These are phyloP conservation scores for Lophius piscatorius DNA, from an alignment of 2,113 vertebrate genomes.

Conservation along the genomic window DNA sequence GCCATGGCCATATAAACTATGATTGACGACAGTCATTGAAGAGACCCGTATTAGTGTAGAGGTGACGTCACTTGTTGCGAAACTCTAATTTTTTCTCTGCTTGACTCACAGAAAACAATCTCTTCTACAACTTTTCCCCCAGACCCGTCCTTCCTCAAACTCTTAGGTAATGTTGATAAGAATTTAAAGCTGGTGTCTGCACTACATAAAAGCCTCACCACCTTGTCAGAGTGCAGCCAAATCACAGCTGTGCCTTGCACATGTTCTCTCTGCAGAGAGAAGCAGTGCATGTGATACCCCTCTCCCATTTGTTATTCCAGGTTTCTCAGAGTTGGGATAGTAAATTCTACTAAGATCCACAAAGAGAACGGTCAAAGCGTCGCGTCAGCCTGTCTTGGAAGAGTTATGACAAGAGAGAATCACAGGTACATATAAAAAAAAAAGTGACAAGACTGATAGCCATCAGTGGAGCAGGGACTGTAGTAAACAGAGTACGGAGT, in stretches of 20 bases:
- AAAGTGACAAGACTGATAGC: conserved; percentile 47
- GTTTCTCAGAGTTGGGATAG: conserved; percentile 35
- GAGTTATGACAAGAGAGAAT: conserved; percentile 51
- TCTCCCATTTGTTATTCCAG: conserved; percentile 18
- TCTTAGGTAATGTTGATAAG: neutral
- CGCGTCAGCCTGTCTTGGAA: conserved; percentile 39
- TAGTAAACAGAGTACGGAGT: conserved; percentile 59
- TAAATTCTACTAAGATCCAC: conserved; percentile 47
- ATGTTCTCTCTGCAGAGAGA: conserved; percentile 28
- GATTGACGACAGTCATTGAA: neutral
- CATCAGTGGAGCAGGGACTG: conserved; percentile 48
- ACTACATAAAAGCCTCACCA: conserved; percentile 4
- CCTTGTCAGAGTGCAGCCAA: conserved; percentile 34
- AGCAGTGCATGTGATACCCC: conserved; percentile 12
- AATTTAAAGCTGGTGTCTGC: conserved; percentile 30
- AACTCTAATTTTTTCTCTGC: conserved; percentile 2
- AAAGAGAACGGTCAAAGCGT: conserved; percentile 23
- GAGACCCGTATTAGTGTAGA: no score
- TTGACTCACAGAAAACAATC: neutral
- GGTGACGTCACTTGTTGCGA: conserved; percentile 1
- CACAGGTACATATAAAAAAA: conserved; percentile 22
- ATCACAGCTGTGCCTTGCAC: conserved; percentile 45
- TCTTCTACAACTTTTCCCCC: neutral
- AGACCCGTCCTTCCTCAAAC: neutral
- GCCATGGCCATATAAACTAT: conserved; percentile 11